Evolutionary conservation across 1,140 invertebrate genomes (phyloP).

Genomic region (Lucilia sericata): DNA sequence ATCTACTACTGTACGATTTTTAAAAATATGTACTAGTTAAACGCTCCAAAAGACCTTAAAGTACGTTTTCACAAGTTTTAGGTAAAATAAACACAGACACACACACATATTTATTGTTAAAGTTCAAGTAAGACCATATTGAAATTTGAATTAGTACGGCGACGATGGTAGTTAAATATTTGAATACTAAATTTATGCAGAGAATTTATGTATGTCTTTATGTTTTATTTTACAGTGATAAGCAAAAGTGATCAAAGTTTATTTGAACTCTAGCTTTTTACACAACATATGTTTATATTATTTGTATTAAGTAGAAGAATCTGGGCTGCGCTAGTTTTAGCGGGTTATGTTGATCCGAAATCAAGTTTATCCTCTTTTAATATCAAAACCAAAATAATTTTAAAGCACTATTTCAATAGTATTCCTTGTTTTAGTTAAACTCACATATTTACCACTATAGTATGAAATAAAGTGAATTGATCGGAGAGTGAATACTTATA

Average conservation of each 20-base stretch:
- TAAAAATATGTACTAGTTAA: background rate
- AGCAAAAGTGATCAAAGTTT: background rate
- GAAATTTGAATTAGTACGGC: background rate
- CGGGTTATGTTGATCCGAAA: too few relatives aligned
- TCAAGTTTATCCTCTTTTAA: too few relatives aligned
- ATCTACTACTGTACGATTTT: background rate
- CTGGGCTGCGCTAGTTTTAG: too few relatives aligned
- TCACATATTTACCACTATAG: too few relatives aligned
- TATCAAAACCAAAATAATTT: too few relatives aligned
- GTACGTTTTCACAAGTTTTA: background rate
- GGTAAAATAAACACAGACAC: background rate
- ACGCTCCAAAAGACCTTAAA: background rate
- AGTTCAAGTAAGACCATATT: slow-evolving; percentile 31
- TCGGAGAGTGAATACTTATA: too few relatives aligned
- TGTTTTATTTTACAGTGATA: background rate
- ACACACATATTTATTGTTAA: background rate
- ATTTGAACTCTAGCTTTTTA: too few relatives aligned
- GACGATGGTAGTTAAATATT: background rate
- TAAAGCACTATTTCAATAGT: too few relatives aligned
- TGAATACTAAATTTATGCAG: background rate
- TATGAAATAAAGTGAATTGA: too few relatives aligned
- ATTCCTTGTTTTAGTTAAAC: too few relatives aligned
- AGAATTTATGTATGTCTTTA: background rate
- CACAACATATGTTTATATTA: too few relatives aligned
- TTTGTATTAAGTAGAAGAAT: too few relatives aligned